Evolutionary conservation across 1,140 invertebrate genomes (phyloP), one percentile per base, ranked within the genome.

Genomic region (Drosophila nikananu): DNA sequence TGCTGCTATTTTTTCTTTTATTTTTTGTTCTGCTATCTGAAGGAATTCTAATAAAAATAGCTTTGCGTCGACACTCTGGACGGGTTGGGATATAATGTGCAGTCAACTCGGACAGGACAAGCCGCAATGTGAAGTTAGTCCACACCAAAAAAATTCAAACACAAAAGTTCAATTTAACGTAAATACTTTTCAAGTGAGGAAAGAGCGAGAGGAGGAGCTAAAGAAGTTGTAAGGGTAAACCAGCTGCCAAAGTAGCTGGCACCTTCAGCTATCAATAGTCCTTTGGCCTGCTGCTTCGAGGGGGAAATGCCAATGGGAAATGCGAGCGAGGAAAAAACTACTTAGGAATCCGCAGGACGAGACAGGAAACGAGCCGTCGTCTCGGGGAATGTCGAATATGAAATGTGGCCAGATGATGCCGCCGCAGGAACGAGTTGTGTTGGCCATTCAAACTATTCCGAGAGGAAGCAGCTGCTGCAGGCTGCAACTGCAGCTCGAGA

Each of bases 151-250:
- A 79, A 79, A 72, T 79, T 79, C 73, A 60, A 82, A 81, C 80
- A 81, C 80, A 65, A 79, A 83, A 83, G 80, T 83, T 83, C 80
- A 83, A 83, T 83, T 83, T 83, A 83, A 83, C 80, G 80, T 83
- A 83, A 83, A 83, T 83, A 83, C 80, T 83, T 83, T 83, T 81
- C 73, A 79, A 78, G 80, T 73, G 30, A 39, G 37, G 35, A 32
- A 7, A 12, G 35, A 37, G 10, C 8, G 19, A 23, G n/a, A 3
- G 19, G 13, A 51, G 35, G 41, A 23, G 15, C 13, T 17, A 17
- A 25, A 35, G 23, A 35, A 67, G 21, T 37, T 41, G 12, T 30
- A 35, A 42, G 65, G 49, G 67, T 70, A 77, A 82, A 80, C 80
- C 66, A 80, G 75, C 67, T 83, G 74, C 80, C 80, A 78, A 77